Evolutionary conservation across 1,140 invertebrate species (phyloP).

Genomic region (Stegodyphus dumicola): DNA sequence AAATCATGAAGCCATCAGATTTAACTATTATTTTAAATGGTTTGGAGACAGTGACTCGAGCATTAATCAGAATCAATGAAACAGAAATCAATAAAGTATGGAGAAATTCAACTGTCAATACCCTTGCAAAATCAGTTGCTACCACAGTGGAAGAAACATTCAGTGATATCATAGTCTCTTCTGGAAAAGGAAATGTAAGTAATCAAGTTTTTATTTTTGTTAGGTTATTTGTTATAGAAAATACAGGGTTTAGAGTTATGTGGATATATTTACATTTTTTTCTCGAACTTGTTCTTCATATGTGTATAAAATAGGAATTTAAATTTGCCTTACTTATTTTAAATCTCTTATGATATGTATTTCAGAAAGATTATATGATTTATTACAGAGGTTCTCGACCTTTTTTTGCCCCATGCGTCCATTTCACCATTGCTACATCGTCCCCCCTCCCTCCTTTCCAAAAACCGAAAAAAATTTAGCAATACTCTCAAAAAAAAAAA

Average conservation of each 20-base stretch:
- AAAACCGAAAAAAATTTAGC: too few species aligned
- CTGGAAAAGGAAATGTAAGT: constrained; percentile 33
- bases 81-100: constrained; percentile 17
- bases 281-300: too few species aligned
- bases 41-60: constrained; percentile 13
- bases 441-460: too few species aligned
- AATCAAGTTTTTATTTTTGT: neutral
- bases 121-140: constrained; percentile 13
- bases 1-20: constrained; percentile 37
- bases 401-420: too few species aligned
- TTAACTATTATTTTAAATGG: constrained; percentile 32
- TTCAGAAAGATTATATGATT: too few species aligned
- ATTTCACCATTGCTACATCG: too few species aligned
- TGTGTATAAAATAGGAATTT: too few species aligned
- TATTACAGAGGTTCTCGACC: too few species aligned
- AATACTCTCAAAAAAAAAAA: too few species aligned
- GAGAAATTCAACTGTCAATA: constrained; percentile 25
- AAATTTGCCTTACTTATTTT: too few species aligned
- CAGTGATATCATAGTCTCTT: constrained; percentile 1
- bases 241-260: neutral
- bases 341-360: too few species aligned
- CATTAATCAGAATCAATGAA: constrained; percentile 25
- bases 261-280: neutral
- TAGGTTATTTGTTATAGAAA: neutral
- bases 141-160: constrained; percentile 20